A percentile compares a stretch with the other conserved stretches of the same genome.
Evolutionary conservation across 2,888 invertebrate species (phyloP).

Genomic region (Hemicrepidius hirtus): DNA sequence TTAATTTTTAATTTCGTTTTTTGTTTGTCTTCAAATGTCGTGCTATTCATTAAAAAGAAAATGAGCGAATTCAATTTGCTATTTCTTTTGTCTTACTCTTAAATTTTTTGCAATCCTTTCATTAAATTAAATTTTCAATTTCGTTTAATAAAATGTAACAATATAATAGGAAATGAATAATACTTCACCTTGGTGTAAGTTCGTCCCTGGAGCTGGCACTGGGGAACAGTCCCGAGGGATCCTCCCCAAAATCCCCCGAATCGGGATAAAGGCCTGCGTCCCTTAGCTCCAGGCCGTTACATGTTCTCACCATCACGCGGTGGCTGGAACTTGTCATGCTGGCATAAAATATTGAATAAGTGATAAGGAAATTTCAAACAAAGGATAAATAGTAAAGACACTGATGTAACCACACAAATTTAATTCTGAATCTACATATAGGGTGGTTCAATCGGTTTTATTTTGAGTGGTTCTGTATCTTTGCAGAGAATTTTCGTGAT

Average conservation of each 20-base stretch:
- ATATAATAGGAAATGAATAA: neutral
- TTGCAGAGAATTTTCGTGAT: too few species aligned
- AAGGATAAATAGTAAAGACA: neutral
- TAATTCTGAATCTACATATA: too few species aligned
- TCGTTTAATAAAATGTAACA: too few species aligned
- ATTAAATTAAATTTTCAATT: too few species aligned
- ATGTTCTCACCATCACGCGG: conserved; percentile 84
- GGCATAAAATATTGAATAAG: conserved; percentile 34
- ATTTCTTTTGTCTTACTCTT: too few species aligned
- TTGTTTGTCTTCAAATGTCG: too few species aligned
- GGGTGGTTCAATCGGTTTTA: too few species aligned
- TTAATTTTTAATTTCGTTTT: too few species aligned
- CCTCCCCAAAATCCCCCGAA: conserved; percentile 67
- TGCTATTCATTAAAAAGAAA: too few species aligned
- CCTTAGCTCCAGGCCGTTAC: conserved; percentile 84
- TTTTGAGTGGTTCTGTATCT: too few species aligned
- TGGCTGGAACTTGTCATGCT: conserved; percentile 66
- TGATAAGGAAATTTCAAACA: neutral
- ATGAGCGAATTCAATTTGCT: too few species aligned
- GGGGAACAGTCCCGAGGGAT: conserved; percentile 74
- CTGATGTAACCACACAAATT: neutral
- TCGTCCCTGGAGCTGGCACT: conserved; percentile 76
- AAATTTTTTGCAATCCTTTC: too few species aligned
- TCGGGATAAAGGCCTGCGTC: conserved; percentile 72
- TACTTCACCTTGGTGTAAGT: conserved; percentile 73